Conservation (phyloP, 1,140 invertebrate genomes). For the Drosophila erecta region DNA sequence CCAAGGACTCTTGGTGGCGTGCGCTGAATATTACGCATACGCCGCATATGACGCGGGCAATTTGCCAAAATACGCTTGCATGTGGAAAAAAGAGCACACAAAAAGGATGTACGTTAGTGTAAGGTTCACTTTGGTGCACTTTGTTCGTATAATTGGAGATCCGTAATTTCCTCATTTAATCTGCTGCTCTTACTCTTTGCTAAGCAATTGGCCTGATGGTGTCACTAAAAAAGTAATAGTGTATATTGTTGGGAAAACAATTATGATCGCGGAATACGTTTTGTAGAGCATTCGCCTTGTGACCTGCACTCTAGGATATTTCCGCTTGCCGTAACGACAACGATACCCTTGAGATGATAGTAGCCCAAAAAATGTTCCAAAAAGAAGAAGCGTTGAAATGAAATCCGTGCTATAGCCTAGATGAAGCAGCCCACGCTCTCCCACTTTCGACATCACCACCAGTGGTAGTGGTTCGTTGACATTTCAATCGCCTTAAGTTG, state of each 20-base stretch:
- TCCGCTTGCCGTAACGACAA: conserved; percentile 3
- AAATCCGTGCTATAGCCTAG: conserved; percentile 18
- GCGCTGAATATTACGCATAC: conserved; percentile 53
- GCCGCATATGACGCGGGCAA: conserved; percentile 34
- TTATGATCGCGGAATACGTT: too few species aligned
- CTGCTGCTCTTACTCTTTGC: neutral
- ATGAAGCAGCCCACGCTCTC: neutral
- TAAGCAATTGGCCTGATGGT: neutral
- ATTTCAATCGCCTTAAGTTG: conserved; percentile 58
- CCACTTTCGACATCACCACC: conserved; percentile 1
- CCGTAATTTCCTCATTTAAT: too few species aligned
- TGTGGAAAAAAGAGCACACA: conserved; percentile 13
- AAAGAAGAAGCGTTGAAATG: conserved; percentile 1
- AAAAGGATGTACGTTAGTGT: neutral
- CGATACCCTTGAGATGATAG: conserved; percentile 25
- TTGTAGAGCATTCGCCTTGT: conserved; percentile 1
- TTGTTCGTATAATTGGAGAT: too few species aligned
- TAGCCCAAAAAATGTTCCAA: conserved; percentile 9
- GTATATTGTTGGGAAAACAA: neutral
- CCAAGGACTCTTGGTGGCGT: conserved; percentile 39
- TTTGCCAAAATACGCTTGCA: conserved; percentile 33
- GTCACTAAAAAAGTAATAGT: neutral
- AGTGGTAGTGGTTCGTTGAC: conserved; percentile 27
- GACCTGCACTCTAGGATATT: neutral
- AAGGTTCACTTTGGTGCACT: neutral